Conservation (phyloP, 23 tunicate species). For the Trididemnum nubilum region DNA sequence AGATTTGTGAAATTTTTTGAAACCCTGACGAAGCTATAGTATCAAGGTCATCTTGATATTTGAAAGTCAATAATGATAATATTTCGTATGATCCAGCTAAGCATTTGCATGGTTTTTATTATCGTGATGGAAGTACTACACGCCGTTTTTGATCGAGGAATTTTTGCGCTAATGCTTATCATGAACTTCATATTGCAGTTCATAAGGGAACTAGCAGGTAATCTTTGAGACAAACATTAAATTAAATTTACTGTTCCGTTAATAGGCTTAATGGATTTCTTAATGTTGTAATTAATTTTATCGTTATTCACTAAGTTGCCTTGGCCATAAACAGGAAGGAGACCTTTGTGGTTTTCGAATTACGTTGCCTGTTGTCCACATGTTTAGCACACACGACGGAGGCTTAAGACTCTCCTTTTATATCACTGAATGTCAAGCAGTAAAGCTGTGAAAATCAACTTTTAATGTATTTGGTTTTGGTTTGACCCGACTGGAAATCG, state of each 20-base stretch:
- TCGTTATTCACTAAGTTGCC: too few relatives aligned
- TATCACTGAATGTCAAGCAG: neutral
- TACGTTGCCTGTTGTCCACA: too few relatives aligned
- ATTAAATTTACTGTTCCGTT: neutral
- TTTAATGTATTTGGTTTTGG: neutral
- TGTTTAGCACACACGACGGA: too few relatives aligned
- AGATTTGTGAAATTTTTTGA: too few relatives aligned
- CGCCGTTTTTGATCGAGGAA: constrained; percentile 69
- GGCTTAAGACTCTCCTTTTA: neutral
- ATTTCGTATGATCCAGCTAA: constrained; percentile 62
- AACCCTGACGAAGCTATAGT: too few relatives aligned
- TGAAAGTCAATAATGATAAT: constrained; percentile 33
- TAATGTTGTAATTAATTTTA: too few relatives aligned
- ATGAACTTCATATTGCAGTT: constrained; percentile 63
- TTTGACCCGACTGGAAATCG: neutral
- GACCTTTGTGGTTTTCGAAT: too few relatives aligned
- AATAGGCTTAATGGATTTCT: too few relatives aligned
- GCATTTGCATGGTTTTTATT: constrained; percentile 57
- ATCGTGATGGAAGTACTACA: constrained; percentile 54
- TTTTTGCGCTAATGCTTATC: constrained; percentile 41
- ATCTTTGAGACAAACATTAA: too few relatives aligned
- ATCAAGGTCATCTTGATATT: neutral
- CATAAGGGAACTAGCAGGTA: constrained; percentile 76
- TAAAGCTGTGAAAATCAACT: neutral
- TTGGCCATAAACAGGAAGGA: too few relatives aligned